A percentile compares a stretch with the other conserved stretches of the same genome.
Evolutionary conservation across 2,797 vertebrate genomes (phyloP).

Genomic region (Aulostomus chinensis): DNA sequence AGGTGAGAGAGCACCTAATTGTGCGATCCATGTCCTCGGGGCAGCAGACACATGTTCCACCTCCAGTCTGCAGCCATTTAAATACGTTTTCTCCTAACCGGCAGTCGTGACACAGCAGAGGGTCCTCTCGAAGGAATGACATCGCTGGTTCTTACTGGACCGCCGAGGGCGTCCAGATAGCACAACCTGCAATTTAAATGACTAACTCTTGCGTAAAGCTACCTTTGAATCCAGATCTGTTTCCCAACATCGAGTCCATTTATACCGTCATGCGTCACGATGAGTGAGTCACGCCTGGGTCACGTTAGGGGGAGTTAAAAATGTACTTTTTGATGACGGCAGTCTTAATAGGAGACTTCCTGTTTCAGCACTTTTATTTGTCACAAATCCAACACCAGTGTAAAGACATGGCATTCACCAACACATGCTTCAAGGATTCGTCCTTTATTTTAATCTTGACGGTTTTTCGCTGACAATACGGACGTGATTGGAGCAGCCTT

Average conservation of each 20-base stretch:
- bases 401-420: too few relatives aligned
- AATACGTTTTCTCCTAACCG: slow-evolving; percentile 31
- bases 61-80: slow-evolving; percentile 63
- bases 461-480: slow-evolving; percentile 37
- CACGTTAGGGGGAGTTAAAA: slow-evolving; percentile 38
- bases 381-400: too few relatives aligned
- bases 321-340: slow-evolving; percentile 58
- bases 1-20: slow-evolving; percentile 78
- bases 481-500: slow-evolving; percentile 43
- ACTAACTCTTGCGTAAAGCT: slow-evolving; percentile 27
- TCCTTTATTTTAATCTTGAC: slow-evolving; percentile 27
- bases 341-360: slow-evolving; percentile 16
- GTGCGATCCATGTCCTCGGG: slow-evolving; percentile 67
- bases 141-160: too few relatives aligned
- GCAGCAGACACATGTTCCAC: slow-evolving; percentile 64
- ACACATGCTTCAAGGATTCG: neutral
- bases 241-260: slow-evolving; percentile 47
- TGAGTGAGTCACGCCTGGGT: slow-evolving; percentile 56
- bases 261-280: slow-evolving; percentile 55
- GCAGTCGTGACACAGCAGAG: slow-evolving; percentile 55
- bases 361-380: slow-evolving; percentile 34
- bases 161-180: neutral
- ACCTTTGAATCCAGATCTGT: slow-evolving; percentile 12
- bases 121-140: slow-evolving; percentile 5
- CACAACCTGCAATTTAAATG: slow-evolving; percentile 14